Percentiles rank a stretch among this genome's conserved stretches.
These are phyloP conservation scores for Dermatemys mawii DNA, from an alignment of 2,113 vertebrate species.

Conservation along the genomic window DNA sequence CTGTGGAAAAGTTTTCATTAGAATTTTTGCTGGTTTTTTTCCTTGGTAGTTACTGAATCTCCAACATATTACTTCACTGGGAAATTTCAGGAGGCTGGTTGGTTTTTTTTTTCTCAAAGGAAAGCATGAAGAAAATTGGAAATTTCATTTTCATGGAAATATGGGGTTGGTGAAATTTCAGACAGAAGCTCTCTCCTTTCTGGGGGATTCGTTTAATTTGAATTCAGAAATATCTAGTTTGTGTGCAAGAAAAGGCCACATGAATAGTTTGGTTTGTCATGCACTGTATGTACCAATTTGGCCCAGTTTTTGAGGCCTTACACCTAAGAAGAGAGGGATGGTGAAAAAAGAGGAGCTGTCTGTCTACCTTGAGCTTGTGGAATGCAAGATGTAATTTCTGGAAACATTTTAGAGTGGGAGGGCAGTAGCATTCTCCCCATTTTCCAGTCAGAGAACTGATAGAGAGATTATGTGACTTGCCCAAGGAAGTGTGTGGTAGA, in stretches of 20 bases:
- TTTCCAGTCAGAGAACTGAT: background rate
- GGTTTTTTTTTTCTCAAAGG: background rate
- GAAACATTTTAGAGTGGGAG: background rate
- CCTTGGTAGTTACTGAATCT: background rate
- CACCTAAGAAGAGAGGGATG: background rate
- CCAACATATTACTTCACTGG: background rate
- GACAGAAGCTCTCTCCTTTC: fast-evolving
- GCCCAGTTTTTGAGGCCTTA: background rate
- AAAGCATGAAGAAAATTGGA: fast-evolving
- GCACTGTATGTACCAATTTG: background rate
- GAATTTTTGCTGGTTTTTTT: fast-evolving
- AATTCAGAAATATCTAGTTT: background rate
- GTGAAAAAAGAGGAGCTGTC: background rate
- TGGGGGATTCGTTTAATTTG: background rate
- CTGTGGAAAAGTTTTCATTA: background rate
- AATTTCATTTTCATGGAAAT: background rate
- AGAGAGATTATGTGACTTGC: background rate
- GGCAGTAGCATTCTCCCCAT: background rate
- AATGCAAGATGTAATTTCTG: background rate
- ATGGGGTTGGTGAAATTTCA: background rate
- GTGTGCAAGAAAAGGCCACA: background rate
- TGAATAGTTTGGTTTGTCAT: background rate
- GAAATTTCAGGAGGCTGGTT: background rate
- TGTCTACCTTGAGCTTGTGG: background rate
- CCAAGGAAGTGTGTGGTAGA: background rate